phyloP scores from a whole-genome alignment of 2,113 vertebrate genomes.

The Thomomys bottae region DNA sequence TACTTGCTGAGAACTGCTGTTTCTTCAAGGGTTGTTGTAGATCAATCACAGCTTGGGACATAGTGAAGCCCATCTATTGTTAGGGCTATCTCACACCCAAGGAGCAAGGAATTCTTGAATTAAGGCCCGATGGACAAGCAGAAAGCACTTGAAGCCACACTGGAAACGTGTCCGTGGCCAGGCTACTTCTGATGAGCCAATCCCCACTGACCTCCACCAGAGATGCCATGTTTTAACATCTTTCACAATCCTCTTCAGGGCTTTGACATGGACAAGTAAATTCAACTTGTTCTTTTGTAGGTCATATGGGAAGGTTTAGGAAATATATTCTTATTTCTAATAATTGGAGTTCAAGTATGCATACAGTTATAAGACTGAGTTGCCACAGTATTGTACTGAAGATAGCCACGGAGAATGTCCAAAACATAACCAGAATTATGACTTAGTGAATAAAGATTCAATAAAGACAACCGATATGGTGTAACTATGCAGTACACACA shows the following conservation, averaged over 20 bases:
- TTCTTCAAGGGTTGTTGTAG: slow-evolving; percentile 20
- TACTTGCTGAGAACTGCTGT: slow-evolving; percentile 32
- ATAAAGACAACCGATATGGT: not conserved
- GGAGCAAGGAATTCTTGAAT: slow-evolving; percentile 33
- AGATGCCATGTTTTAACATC: not conserved
- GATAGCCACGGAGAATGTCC: slow-evolving; percentile 16
- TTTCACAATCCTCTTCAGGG: slow-evolving; percentile 34
- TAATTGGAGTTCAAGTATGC: not conserved
- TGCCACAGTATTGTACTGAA: not conserved
- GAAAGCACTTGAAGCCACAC: not conserved
- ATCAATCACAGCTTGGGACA: not conserved
- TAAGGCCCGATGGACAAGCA: not conserved
- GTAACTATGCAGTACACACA: not conserved
- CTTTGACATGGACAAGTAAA: not conserved
- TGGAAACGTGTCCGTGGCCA: slow-evolving; percentile 4
- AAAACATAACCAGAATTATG: not conserved
- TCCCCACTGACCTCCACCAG: not conserved
- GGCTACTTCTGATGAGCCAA: slow-evolving; percentile 21
- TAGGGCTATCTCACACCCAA: slow-evolving; percentile 13
- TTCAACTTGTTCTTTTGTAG: slow-evolving; percentile 55
- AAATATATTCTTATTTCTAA: not conserved
- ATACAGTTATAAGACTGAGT: not conserved
- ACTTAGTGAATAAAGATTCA: not conserved
- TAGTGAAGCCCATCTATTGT: slow-evolving; percentile 21
- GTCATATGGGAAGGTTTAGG: not conserved